Conservation (phyloP, 2,888 invertebrate species). For the Chamaedrilus cognettii region DNA sequence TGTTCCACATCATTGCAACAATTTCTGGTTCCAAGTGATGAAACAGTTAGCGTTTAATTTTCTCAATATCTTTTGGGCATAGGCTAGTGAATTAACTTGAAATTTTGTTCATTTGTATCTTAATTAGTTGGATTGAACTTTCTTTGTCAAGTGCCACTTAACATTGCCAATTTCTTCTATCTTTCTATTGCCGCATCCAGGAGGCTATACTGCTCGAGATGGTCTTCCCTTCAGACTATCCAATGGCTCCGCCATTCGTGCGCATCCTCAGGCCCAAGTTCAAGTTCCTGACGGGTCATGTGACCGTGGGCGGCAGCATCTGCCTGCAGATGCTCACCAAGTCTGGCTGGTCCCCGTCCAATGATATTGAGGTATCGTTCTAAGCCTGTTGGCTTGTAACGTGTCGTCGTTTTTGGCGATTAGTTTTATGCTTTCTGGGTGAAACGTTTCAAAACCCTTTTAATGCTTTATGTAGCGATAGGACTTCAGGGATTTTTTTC, state of each 20-base stretch:
- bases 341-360: conserved; percentile 54
- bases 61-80: no score
- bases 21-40: no score
- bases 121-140: not conserved
- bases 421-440: no score
- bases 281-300: conserved; percentile 55
- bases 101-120: no score
- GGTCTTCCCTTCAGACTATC: conserved; percentile 52
- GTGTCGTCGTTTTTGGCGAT: no score
- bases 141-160: not conserved
- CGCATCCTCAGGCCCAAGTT: conserved; percentile 50
- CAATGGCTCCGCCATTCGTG: conserved; percentile 53
- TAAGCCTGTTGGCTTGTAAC: not conserved
- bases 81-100: no score
- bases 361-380: conserved; percentile 52
- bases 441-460: no score
- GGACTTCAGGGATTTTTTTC: no score
- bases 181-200: conserved; percentile 38
- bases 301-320: conserved; percentile 55
- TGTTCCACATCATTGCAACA: no score
- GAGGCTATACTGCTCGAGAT: conserved; percentile 49
- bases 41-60: no score
- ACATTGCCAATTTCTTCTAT: not conserved
- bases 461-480: no score
- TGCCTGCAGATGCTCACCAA: conserved; percentile 56